Evolutionary conservation across 2,113 vertebrate genomes (phyloP).

Genomic region (Tupaia tana): DNA sequence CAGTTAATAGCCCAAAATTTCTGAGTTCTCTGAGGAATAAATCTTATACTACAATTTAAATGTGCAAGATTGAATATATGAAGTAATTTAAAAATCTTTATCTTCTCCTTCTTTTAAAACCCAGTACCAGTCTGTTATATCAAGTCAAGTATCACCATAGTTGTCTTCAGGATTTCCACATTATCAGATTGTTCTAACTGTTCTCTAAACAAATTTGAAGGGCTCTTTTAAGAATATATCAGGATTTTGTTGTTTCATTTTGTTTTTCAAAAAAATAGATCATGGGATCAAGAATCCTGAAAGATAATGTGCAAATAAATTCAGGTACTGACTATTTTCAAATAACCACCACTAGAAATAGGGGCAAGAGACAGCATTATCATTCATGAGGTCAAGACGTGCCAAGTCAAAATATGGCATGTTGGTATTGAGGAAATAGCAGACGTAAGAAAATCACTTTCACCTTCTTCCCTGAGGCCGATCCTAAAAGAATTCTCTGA

Average conservation of each 20-base stretch:
- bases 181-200: conserved; percentile 19
- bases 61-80: neutral
- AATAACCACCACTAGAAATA: neutral
- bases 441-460: neutral
- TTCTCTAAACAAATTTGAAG: neutral
- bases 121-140: neutral
- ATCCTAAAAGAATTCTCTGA: neutral
- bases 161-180: neutral
- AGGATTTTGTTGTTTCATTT: neutral
- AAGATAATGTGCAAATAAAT: neutral
- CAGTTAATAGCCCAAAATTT: neutral
- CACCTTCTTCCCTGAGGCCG: neutral
- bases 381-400: neutral
- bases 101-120: neutral
- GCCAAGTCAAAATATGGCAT: accelerated
- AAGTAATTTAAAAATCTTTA: neutral
- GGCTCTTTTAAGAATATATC: neutral
- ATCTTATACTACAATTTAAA: neutral
- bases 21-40: neutral
- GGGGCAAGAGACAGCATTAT: neutral
- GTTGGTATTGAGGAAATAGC: neutral
- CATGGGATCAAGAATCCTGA: conserved; percentile 21
- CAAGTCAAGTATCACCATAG: neutral
- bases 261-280: neutral
- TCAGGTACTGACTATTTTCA: neutral